A percentile compares a stretch with the other conserved stretches of the same genome.
phyloP scores from a whole-genome alignment of 2,888 invertebrate genomes.

The Desoria tigrina region DNA sequence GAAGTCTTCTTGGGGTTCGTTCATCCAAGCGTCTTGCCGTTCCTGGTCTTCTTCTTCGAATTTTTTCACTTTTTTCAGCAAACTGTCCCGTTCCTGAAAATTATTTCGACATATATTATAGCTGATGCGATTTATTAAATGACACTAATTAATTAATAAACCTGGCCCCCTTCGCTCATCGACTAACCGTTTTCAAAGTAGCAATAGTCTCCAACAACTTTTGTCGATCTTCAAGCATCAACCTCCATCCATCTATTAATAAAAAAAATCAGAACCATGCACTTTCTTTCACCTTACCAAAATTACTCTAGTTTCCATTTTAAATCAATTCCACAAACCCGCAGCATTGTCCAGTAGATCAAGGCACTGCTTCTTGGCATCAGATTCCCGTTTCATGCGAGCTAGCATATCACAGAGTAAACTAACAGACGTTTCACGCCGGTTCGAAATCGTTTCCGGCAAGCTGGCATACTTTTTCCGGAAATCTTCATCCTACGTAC shows the following conservation, averaged over 20 bases:
- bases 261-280: neutral
- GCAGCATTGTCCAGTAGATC: neutral
- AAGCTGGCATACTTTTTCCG: neutral
- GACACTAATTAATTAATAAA: too few species aligned
- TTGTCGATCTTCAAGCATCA: slow-evolving; percentile 2
- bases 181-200: slow-evolving; percentile 3
- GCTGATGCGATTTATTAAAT: too few species aligned
- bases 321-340: slow-evolving; percentile 3
- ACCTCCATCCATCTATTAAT: slow-evolving; percentile 3
- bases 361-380: neutral
- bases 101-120: too few species aligned
- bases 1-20: too few species aligned
- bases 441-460: neutral
- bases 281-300: too few species aligned
- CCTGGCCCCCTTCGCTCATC: too few species aligned
- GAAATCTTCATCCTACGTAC: slow-evolving; percentile 9
- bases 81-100: neutral
- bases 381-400: slow-evolving; percentile 5
- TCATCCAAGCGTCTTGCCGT: too few species aligned
- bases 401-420: slow-evolving; percentile 10
- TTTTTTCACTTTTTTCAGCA: neutral
- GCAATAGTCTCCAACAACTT: neutral
- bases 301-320: too few species aligned
- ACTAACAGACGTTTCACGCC: neutral
- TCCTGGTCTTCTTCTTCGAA: too few species aligned